phyloP scores from a whole-genome alignment of 2,888 invertebrate genomes.

The Cataglyphis albicans region DNA sequence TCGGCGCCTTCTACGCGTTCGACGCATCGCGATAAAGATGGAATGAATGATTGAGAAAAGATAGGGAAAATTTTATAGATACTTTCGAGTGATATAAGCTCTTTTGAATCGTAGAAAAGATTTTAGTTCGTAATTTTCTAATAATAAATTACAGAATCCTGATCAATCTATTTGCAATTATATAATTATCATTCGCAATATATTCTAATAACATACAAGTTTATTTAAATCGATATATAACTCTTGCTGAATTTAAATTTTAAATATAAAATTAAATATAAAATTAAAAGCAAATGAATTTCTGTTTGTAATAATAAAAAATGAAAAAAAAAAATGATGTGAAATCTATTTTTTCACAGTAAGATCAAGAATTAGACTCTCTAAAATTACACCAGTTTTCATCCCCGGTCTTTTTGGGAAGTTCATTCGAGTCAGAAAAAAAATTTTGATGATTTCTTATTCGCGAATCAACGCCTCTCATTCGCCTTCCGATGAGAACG shows the following conservation, averaged over 20 bases:
- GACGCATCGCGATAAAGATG: conserved; percentile 12
- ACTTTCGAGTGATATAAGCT: background rate
- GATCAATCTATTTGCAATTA: background rate
- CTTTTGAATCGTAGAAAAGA: background rate
- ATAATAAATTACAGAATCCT: background rate
- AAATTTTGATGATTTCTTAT: conserved; percentile 43
- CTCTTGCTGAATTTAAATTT: background rate
- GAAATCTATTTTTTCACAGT: background rate
- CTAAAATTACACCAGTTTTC: background rate
- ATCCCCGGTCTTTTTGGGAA: background rate
- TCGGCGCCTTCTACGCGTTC: conserved; percentile 34
- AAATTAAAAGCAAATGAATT: background rate
- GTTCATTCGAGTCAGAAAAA: background rate
- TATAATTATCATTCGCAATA: background rate
- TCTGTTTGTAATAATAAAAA: background rate
- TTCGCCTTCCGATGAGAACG: conserved; percentile 47
- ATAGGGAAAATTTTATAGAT: background rate
- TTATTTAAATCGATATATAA: background rate
- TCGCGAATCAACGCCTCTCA: conserved; percentile 12
- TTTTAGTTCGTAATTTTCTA: background rate
- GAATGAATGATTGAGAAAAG: background rate
- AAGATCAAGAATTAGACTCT: background rate
- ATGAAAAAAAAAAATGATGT: background rate
- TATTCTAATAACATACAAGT: background rate
- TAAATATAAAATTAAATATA: background rate